Base-by-base conservation (phyloP, 2,888 invertebrate species). In the Pseudococcus jackbeardsleyi region DNA sequence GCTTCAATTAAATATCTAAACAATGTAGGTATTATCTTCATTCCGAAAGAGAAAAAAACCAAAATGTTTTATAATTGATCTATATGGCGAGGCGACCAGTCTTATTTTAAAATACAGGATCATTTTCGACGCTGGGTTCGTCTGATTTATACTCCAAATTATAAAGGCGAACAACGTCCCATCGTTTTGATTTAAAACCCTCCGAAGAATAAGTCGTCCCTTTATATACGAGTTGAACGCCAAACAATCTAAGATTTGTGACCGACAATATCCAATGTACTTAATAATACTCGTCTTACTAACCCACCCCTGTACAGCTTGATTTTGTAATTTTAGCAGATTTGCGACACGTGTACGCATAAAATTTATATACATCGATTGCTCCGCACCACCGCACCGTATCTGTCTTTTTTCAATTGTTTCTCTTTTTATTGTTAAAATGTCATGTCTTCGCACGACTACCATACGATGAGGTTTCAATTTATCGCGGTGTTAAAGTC, bases 241-340 rank as follows among this genome's bases (percentile, higher is more conserved):
- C 68, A 26, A 22, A 15, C 72, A 26, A 7, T 33, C 72, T 33
- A 72, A 72, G 72, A 72, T 72, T 72, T 72, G 72, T 72, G 72
- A 72, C 72, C 72, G 72, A 72, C 26, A 33, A 72, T 72, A 72
- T 72, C 72, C 33, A 33, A 72, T 72, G 72, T 72, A 33, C 26
- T 72, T 72, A 64, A 64, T 64, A 64, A 22, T 64, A 64, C 64
- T 64, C 64, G 64, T 64, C 64, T 64, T 64, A 11, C 64, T 1
- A 64, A 64, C 19, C 64, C 64, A 22, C 64, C 64, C 64, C 22
- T 19, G 4, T 59, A 17, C 17, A 33, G 33, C 33, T 72, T 33
- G 72, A 33, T 39, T 72, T 33, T 15, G 72, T 72, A 33, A 72
- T 72, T 33, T 72, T 72, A 33, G 72, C 72, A 72, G 33, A 72